Evolutionary conservation across 2,888 invertebrate species (phyloP).

Genomic region (Callinectes sapidus): DNA sequence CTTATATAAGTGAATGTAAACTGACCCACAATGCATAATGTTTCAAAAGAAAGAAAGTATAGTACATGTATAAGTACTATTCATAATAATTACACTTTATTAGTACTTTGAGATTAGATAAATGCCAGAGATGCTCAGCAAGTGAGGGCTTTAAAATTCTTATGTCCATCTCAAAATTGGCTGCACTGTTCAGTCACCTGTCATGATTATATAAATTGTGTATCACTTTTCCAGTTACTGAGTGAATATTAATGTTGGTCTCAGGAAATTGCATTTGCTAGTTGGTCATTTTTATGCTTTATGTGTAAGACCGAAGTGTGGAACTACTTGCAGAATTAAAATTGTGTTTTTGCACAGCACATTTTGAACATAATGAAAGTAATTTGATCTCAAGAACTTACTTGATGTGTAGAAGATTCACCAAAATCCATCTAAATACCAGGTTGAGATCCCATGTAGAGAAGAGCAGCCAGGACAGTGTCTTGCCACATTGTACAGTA

Average conservation of each 20-base stretch:
- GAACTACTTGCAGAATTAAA: not conserved
- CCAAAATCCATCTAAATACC: not conserved
- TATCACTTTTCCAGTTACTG: not conserved
- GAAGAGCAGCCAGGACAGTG: not conserved
- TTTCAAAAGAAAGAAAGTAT: not conserved
- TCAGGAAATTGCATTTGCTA: not conserved
- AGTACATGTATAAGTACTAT: not conserved
- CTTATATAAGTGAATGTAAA: not conserved
- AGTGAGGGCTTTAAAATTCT: not conserved
- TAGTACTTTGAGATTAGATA: not conserved
- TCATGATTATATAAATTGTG: not conserved
- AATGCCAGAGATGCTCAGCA: constrained; percentile 26
- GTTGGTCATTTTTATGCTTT: not conserved
- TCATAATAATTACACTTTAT: not conserved
- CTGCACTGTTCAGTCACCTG: not conserved
- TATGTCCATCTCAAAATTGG: not conserved
- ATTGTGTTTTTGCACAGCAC: not conserved
- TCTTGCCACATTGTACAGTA: too few relatives aligned
- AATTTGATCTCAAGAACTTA: not conserved
- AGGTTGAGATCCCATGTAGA: not conserved
- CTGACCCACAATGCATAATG: not conserved
- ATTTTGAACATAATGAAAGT: not conserved
- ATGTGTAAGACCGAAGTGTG: not conserved
- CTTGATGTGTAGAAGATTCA: not conserved
- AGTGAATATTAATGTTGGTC: not conserved